A percentile compares a stretch with the other conserved stretches of the same genome.
Conservation (phyloP, 2,888 invertebrate genomes). For the Pachliopta kotzebuea region DNA sequence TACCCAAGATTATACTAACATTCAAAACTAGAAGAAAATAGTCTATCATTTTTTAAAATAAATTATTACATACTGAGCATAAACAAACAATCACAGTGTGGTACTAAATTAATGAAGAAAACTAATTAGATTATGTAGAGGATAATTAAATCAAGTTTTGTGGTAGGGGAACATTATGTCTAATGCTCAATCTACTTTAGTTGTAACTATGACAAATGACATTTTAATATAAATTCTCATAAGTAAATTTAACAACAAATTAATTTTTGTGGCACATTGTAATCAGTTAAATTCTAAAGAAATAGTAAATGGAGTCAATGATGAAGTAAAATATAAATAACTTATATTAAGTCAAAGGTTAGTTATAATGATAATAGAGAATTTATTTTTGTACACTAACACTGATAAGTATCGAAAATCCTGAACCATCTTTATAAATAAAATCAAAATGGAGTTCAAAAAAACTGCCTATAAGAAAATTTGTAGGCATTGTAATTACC, state of each 20-base stretch:
- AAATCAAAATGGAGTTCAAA: no score
- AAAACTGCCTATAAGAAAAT: no score
- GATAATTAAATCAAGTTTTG: slow-evolving; percentile 27
- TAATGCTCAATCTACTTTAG: slow-evolving; percentile 4
- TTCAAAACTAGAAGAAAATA: slow-evolving; percentile 41
- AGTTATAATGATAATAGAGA: no score
- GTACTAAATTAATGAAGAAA: slow-evolving; percentile 12
- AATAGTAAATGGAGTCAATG: no score
- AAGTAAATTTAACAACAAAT: not conserved
- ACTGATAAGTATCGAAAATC: no score
- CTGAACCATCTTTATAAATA: no score
- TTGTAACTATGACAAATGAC: not conserved
- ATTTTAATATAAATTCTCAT: not conserved
- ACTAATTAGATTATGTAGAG: slow-evolving; percentile 17
- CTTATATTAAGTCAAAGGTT: no score
- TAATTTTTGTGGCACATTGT: not conserved
- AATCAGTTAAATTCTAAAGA: no score
- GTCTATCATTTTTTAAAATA: slow-evolving; percentile 34
- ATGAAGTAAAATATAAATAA: no score
- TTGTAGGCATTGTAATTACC: no score
- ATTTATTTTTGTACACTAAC: no score
- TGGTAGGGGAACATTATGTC: slow-evolving; percentile 9
- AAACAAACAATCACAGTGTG: slow-evolving; percentile 22
- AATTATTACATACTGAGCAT: slow-evolving; percentile 15
- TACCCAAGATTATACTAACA: slow-evolving; percentile 45